Conservation (phyloP, 2,888 invertebrate genomes). For the Hypercompe scribonia region DNA sequence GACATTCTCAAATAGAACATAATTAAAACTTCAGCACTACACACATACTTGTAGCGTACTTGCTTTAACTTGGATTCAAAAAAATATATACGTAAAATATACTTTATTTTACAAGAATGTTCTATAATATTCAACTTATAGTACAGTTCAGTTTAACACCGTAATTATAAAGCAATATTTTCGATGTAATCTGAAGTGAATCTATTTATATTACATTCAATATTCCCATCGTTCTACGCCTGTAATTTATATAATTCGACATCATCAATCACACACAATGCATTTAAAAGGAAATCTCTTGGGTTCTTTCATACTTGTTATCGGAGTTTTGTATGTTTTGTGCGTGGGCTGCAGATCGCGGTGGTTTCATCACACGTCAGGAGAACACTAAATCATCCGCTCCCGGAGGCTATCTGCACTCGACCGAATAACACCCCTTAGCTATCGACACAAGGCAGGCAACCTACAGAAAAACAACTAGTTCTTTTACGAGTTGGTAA, state of each 20-base stretch:
- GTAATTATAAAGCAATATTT: conserved; percentile 8
- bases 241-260: conserved; percentile 20
- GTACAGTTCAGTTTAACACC: background rate
- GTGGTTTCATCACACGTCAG: conserved; percentile 51
- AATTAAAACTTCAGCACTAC: no score
- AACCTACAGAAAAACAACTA: background rate
- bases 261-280: conserved; percentile 41
- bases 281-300: conserved; percentile 33
- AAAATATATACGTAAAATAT: no score
- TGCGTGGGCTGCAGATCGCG: conserved; percentile 35
- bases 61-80: no score
- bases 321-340: conserved; percentile 42
- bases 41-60: no score
- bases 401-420: conserved; percentile 50
- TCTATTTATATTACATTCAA: conserved; percentile 1
- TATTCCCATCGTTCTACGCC: conserved; percentile 2
- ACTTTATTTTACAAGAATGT: no score
- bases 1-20: no score
- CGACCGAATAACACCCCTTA: conserved; percentile 49
- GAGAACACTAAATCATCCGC: conserved; percentile 52
- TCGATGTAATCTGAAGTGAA: background rate
- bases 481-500: background rate
- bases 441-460: conserved; percentile 2
- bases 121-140: no score
- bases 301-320: conserved; percentile 41